Evolutionary conservation across 2,797 vertebrate species (phyloP).

Genomic region (Chelidonichthys spinosus): DNA sequence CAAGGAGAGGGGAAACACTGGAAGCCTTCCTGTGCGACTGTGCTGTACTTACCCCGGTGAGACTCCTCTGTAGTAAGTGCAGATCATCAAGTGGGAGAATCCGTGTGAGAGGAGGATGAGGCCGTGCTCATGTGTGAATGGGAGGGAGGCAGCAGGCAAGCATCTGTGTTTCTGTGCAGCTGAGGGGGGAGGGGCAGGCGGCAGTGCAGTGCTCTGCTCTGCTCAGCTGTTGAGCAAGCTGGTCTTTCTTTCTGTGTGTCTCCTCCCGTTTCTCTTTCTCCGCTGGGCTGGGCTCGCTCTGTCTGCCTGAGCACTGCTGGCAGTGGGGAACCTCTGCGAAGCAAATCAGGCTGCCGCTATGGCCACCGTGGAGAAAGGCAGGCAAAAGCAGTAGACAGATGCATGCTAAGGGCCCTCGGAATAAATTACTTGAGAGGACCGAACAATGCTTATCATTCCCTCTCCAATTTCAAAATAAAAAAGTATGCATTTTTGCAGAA

Average conservation of each 20-base stretch:
- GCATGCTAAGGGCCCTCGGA: background rate
- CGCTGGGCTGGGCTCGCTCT: slow-evolving; percentile 60
- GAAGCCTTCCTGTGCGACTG: slow-evolving; percentile 20
- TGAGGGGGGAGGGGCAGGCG: slow-evolving; percentile 75
- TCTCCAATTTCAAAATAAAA: background rate
- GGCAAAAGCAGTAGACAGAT: slow-evolving; percentile 17
- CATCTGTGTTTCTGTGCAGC: slow-evolving; percentile 61
- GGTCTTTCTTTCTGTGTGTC: slow-evolving; percentile 43
- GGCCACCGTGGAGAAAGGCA: slow-evolving; percentile 18
- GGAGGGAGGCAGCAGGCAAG: slow-evolving; percentile 59
- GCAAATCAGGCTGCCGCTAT: slow-evolving; percentile 38
- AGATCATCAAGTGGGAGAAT: slow-evolving; percentile 49
- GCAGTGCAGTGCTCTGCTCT: slow-evolving; percentile 61
- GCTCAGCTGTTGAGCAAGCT: slow-evolving; percentile 78
- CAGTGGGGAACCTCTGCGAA: slow-evolving; percentile 40
- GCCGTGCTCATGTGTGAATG: slow-evolving; percentile 42
- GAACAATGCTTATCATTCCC: background rate
- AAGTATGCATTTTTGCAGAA: background rate
- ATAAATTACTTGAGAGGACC: background rate
- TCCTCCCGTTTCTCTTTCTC: slow-evolving; percentile 28
- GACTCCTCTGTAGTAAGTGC: slow-evolving; percentile 30
- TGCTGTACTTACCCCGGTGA: slow-evolving; percentile 9
- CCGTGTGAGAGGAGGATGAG: slow-evolving; percentile 40
- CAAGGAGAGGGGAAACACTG: slow-evolving; percentile 18
- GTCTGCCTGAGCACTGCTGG: slow-evolving; percentile 41